Conservation (phyloP, 2,113 vertebrate genomes). For the Vanacampus margaritifer region DNA sequence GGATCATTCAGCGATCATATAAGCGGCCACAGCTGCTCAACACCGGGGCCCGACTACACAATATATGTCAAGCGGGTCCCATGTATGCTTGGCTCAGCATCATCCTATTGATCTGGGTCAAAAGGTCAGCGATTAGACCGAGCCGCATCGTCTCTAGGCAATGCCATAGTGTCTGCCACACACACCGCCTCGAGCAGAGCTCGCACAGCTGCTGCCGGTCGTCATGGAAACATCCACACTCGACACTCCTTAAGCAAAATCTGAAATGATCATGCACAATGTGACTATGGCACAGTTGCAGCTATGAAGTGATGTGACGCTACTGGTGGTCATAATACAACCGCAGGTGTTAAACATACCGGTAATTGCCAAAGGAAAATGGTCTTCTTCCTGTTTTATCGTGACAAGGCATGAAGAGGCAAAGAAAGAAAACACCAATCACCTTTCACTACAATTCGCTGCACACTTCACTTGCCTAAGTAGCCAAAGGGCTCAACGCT, state of each 20-base stretch:
- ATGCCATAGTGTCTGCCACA: conserved; percentile 64
- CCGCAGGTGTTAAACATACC: not conserved
- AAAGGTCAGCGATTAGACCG: conserved; percentile 66
- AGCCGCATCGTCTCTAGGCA: conserved; percentile 51
- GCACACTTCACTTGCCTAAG: conserved; percentile 39
- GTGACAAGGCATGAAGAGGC: conserved; percentile 12
- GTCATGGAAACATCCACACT: conserved; percentile 70
- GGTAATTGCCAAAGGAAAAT: conserved; percentile 6
- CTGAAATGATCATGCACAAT: conserved; percentile 53
- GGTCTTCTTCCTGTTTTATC: conserved; percentile 13
- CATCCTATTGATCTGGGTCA: conserved; percentile 70
- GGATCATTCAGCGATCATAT: conserved; percentile 36
- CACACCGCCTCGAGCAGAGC: conserved; percentile 42
- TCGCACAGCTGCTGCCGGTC: conserved; percentile 69
- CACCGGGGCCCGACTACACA: conserved; percentile 1
- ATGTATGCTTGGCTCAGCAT: conserved; percentile 41
- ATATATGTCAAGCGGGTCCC: conserved; percentile 27
- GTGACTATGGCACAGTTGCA: not conserved
- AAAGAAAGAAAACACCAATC: conserved; percentile 30
- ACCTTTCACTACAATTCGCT: conserved; percentile 42
- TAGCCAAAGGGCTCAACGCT: conserved; percentile 44
- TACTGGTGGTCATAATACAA: not conserved
- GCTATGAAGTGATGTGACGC: not conserved
- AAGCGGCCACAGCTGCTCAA: conserved; percentile 28
- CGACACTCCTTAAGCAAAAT: conserved; percentile 47